Conservation (phyloP, 1,140 invertebrate genomes). For the Parasteatoda tepidariorum region DNA sequence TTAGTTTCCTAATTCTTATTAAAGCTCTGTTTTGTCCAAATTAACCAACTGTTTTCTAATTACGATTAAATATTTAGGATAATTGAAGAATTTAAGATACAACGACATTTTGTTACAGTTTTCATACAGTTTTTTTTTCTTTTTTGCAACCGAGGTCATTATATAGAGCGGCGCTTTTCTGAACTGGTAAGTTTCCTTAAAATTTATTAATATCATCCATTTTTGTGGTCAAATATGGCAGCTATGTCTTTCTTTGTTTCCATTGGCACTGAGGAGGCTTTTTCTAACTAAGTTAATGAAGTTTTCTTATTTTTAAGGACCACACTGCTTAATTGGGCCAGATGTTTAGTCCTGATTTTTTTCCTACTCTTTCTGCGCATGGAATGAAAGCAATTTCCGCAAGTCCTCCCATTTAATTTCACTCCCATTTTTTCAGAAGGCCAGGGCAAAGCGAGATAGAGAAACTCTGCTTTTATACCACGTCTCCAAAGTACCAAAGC, state of each 20-base stretch:
- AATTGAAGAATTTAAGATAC: too few species aligned
- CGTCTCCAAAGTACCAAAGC: not conserved
- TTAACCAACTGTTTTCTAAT: too few species aligned
- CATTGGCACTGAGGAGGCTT: not conserved
- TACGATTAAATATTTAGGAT: too few species aligned
- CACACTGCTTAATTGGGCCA: constrained; percentile 40
- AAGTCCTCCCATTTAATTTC: constrained; percentile 39
- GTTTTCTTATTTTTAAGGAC: constrained; percentile 38
- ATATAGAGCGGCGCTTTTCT: too few species aligned
- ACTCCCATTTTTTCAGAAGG: constrained; percentile 11
- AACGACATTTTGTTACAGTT: too few species aligned
- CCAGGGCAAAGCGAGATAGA: not conserved
- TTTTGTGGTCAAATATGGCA: not conserved
- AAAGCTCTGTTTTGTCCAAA: too few species aligned
- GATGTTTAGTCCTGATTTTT: constrained; percentile 18
- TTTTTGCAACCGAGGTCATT: too few species aligned
- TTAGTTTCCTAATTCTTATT: too few species aligned
- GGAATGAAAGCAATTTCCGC: constrained; percentile 44
- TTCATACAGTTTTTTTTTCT: too few species aligned
- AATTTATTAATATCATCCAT: too few species aligned
- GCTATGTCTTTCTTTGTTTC: not conserved
- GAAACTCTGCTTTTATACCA: not conserved
- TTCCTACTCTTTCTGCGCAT: not conserved
- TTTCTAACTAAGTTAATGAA: constrained; percentile 37
- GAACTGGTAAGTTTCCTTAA: too few species aligned